Evolutionary conservation across 53 echinoderm and acorn worm species (phyloP).

Genomic region (Holothuria scabra): DNA sequence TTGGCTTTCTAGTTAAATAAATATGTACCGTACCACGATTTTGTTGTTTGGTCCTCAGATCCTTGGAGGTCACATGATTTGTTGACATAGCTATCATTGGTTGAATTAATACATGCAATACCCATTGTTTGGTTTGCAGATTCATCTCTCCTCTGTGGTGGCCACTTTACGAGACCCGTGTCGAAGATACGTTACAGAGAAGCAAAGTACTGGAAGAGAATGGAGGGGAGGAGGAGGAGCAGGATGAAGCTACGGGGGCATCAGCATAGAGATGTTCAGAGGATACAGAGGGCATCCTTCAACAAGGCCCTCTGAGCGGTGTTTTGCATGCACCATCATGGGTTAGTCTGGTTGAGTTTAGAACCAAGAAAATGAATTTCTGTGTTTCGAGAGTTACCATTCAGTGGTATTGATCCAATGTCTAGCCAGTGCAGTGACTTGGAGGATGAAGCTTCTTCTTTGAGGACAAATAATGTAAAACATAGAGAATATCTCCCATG

Average conservation of each 20-base stretch:
- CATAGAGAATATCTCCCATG: background rate
- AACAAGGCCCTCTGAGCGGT: background rate
- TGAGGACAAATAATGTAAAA: background rate
- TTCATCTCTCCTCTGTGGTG: conserved; percentile 49
- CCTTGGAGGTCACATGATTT: too few species aligned
- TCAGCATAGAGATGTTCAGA: background rate
- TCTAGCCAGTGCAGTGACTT: conserved; percentile 16
- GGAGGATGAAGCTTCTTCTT: background rate
- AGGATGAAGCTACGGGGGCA: background rate
- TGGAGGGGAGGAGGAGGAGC: conserved; percentile 5
- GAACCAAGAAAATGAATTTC: too few species aligned
- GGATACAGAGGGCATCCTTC: background rate
- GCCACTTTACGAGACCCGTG: conserved; percentile 36
- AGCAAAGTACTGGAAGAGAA: conserved; percentile 27
- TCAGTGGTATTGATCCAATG: background rate
- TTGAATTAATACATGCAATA: too few species aligned
- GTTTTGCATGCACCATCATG: too few species aligned
- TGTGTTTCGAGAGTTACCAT: too few species aligned
- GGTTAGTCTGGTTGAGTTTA: too few species aligned
- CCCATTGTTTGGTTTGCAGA: background rate
- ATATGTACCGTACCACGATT: too few species aligned
- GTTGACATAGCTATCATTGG: too few species aligned
- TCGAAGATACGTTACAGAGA: conserved; percentile 35
- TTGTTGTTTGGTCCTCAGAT: too few species aligned
- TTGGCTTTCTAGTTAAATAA: too few species aligned